These are phyloP conservation scores for Tetraneura akinire DNA, from an alignment of 1,140 invertebrate species.

Conservation along the genomic window DNA sequence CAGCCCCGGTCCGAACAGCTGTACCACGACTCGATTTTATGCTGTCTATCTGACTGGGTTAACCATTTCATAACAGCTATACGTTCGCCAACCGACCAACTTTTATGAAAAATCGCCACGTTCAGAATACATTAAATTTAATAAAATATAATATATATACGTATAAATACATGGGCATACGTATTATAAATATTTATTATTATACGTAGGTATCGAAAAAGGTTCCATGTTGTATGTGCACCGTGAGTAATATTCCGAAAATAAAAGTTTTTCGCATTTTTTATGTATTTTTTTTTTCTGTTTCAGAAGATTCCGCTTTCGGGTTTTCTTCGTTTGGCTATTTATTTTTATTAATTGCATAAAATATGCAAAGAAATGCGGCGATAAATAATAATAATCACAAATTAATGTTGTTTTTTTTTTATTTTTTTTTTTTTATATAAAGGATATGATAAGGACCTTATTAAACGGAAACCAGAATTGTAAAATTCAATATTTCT, in stretches of 20 bases:
- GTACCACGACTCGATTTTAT: conserved; percentile 35
- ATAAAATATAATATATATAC: background rate
- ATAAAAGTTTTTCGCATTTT: background rate
- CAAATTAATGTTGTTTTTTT: no score
- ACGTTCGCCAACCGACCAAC: background rate
- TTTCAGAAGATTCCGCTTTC: no score
- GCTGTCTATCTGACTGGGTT: conserved; percentile 4
- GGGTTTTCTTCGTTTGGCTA: no score
- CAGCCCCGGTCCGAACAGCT: background rate
- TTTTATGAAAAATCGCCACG: conserved; percentile 49
- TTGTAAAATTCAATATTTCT: no score
- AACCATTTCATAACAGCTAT: conserved; percentile 15
- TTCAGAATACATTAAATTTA: conserved; percentile 31
- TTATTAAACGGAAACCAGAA: no score
- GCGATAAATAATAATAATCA: no score
- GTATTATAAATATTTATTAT: conserved; percentile 22
- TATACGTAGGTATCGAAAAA: conserved; percentile 32
- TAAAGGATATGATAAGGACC: no score
- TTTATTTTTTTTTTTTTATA: no score
- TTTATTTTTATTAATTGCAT: no score
- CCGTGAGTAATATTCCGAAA: background rate
- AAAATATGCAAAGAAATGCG: no score
- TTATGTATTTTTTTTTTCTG: background rate
- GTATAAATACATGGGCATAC: background rate
- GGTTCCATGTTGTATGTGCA: background rate